A percentile compares a stretch with the other conserved stretches of the same genome.
These are phyloP conservation scores for Solen grandis DNA, from an alignment of 1,140 invertebrate genomes.

Conservation along the genomic window DNA sequence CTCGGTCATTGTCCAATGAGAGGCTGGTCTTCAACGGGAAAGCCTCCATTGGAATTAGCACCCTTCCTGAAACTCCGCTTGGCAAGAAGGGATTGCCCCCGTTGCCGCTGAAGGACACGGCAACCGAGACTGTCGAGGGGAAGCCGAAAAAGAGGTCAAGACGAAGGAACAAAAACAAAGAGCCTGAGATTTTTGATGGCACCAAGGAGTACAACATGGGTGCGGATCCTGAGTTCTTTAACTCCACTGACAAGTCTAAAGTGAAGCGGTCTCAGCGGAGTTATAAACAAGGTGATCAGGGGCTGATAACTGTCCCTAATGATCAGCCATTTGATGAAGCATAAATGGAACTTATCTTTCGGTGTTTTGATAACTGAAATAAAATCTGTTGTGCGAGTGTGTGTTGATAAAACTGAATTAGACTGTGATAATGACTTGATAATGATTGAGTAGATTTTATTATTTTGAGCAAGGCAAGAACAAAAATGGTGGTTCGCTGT, in stretches of 20 bases:
- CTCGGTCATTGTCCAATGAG: conserved; percentile 4
- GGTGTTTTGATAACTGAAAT: too few relatives aligned
- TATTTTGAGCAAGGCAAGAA: too few relatives aligned
- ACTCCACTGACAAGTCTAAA: conserved; percentile 56
- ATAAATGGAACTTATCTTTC: too few relatives aligned
- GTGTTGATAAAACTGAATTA: too few relatives aligned
- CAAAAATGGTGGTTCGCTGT: too few relatives aligned
- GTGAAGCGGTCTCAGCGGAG: conserved; percentile 63
- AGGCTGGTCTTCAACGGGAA: conserved; percentile 31
- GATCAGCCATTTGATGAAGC: conserved; percentile 23
- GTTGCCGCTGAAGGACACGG: conserved; percentile 25
- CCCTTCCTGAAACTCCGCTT: neutral
- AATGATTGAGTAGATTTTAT: too few relatives aligned
- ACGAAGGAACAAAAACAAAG: conserved; percentile 59
- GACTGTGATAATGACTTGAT: too few relatives aligned
- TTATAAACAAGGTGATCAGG: conserved; percentile 52
- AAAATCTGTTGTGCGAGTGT: too few relatives aligned
- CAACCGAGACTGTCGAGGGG: conserved; percentile 9
- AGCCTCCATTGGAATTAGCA: conserved; percentile 30
- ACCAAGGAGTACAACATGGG: conserved; percentile 64
- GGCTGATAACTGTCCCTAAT: conserved; percentile 61
- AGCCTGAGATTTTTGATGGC: conserved; percentile 64
- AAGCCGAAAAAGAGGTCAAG: conserved; percentile 40
- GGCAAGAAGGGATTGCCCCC: conserved; percentile 11
- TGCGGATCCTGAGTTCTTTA: conserved; percentile 60